Conservation (phyloP, 1,140 invertebrate species). For the Solenopsis invicta region DNA sequence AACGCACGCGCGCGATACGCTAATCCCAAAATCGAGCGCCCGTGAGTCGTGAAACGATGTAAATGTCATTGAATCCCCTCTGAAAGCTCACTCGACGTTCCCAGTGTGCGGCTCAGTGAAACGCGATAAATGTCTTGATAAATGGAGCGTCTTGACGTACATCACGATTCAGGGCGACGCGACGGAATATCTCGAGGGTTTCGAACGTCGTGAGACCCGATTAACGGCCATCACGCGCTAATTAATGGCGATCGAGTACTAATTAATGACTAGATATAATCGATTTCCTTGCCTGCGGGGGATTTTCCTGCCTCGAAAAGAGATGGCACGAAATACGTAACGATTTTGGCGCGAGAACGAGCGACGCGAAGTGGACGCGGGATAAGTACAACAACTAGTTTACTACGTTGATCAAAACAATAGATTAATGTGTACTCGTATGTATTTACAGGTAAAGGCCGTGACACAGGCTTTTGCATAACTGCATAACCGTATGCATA, state of each 20-base stretch:
- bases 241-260: not conserved
- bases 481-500: no score
- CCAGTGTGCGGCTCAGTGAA: not conserved
- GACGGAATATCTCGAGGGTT: not conserved
- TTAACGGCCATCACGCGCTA: not conserved
- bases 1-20: not conserved
- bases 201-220: not conserved
- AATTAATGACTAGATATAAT: not conserved
- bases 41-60: not conserved
- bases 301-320: not conserved
- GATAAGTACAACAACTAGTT: not conserved
- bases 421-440: not conserved
- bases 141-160: constrained; percentile 2
- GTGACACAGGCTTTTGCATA: no score
- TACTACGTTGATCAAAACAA: not conserved
- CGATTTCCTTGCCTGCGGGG: not conserved
- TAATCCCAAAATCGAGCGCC: not conserved
- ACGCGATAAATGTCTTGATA: not conserved
- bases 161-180: not conserved
- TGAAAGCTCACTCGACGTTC: not conserved
- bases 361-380: not conserved
- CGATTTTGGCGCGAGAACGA: no score
- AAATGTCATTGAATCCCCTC: not conserved
- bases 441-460: no score
- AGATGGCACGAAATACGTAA: not conserved